These are phyloP conservation scores for Drosophila mimica DNA, from an alignment of 2,888 invertebrate genomes.

Conservation along the genomic window DNA sequence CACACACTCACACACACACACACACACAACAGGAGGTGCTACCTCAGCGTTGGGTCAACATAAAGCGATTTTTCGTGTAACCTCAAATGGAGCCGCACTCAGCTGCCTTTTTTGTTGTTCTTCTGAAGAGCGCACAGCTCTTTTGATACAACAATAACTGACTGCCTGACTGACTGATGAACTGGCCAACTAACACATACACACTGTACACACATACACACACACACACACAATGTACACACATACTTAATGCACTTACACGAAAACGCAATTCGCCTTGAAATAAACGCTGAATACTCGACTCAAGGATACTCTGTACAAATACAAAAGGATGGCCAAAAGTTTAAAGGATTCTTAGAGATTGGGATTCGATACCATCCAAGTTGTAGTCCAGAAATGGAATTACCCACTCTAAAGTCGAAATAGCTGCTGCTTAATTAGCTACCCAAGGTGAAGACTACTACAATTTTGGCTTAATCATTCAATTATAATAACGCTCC, in stretches of 20 bases:
- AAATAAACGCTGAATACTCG: background rate
- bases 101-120: slow-evolving; percentile 15
- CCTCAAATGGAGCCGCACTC: slow-evolving; percentile 39
- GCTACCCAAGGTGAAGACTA: background rate
- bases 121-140: slow-evolving; percentile 50
- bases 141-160: slow-evolving; percentile 67
- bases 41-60: slow-evolving; percentile 23
- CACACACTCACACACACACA: slow-evolving; percentile 3
- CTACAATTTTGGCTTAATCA: background rate
- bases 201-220: slow-evolving; percentile 1
- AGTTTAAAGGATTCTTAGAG: background rate
- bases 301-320: slow-evolving; percentile 1
- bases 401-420: background rate
- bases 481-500: background rate
- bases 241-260: slow-evolving; percentile 68
- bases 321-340: background rate
- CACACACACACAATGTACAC: slow-evolving; percentile 13
- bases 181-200: slow-evolving; percentile 6
- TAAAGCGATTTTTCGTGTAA: slow-evolving; percentile 71
- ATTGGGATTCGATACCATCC: background rate
- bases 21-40: slow-evolving; percentile 4
- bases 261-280: slow-evolving; percentile 72
- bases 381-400: background rate
- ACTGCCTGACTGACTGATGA: slow-evolving; percentile 36
- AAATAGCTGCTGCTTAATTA: no score